phyloP scores from a whole-genome alignment of 2,113 vertebrate genomes.

The Cyanoramphus novaezelandiae region DNA sequence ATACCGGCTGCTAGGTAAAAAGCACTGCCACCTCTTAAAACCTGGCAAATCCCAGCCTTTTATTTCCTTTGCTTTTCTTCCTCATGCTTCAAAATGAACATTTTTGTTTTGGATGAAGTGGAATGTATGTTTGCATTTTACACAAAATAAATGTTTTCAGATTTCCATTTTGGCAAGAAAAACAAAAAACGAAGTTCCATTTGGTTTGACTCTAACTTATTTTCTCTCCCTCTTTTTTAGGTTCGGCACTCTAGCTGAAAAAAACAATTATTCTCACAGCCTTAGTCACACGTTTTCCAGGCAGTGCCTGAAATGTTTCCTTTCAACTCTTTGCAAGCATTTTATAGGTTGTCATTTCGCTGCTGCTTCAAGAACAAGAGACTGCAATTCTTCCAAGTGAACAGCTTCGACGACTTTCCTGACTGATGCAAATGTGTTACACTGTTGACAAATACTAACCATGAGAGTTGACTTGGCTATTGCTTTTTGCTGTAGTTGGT shows the following conservation, averaged over 20 bases:
- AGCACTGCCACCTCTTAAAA: conserved; percentile 25
- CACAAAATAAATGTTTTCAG: conserved; percentile 72
- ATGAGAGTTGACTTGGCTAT: conserved; percentile 52
- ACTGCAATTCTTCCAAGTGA: conserved; percentile 55
- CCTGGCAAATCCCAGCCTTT: conserved; percentile 29
- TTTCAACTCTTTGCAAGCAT: conserved; percentile 63
- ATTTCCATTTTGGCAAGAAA: conserved; percentile 70
- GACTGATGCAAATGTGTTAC: conserved; percentile 64
- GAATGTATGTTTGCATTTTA: conserved; percentile 71
- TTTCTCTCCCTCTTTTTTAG: conserved; percentile 60
- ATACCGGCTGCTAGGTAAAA: neutral
- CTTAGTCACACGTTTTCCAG: conserved; percentile 66
- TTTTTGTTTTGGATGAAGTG: conserved; percentile 69
- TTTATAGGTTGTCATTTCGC: conserved; percentile 69
- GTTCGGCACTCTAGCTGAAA: conserved; percentile 61
- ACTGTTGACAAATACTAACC: conserved; percentile 63
- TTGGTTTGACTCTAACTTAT: conserved; percentile 66
- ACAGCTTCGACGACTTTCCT: conserved; percentile 57
- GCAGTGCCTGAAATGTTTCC: conserved; percentile 65
- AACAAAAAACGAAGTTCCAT: conserved; percentile 62
- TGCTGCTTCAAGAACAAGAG: conserved; percentile 64
- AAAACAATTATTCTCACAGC: conserved; percentile 67
- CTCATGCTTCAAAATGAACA: conserved; percentile 59
- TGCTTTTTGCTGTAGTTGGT: conserved; percentile 22
- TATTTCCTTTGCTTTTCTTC: conserved; percentile 38